Conservation (phyloP, 2,888 invertebrate genomes). For the Scelioninae gen. 2 region DNA sequence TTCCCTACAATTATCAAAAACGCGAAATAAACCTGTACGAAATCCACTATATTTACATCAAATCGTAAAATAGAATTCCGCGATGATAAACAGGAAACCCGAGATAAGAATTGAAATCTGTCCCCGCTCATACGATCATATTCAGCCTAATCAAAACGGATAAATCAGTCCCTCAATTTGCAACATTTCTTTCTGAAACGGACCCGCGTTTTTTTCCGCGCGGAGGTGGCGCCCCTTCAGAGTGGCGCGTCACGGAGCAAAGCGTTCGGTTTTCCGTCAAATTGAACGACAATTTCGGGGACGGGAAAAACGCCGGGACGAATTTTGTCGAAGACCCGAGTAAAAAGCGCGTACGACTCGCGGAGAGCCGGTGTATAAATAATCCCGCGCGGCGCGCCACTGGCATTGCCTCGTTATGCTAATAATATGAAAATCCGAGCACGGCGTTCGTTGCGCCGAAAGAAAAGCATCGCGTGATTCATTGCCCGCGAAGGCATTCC, state of each 20-base stretch:
- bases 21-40: too few relatives aligned
- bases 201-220: conserved; percentile 8
- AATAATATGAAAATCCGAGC: conserved; percentile 67
- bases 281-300: conserved; percentile 40
- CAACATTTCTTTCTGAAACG: neutral
- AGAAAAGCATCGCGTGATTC: conserved; percentile 61
- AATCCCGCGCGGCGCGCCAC: conserved; percentile 43
- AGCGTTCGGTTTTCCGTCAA: too few relatives aligned
- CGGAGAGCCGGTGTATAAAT: conserved; percentile 58
- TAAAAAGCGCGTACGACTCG: conserved; percentile 55
- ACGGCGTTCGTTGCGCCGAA: conserved; percentile 59
- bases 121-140: too few relatives aligned
- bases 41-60: too few relatives aligned
- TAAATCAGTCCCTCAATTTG: too few relatives aligned
- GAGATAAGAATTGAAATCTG: too few relatives aligned
- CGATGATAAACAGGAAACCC: too few relatives aligned
- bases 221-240: conserved; percentile 15
- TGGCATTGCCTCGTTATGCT: conserved; percentile 55
- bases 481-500: conserved; percentile 40
- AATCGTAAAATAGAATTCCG: too few relatives aligned
- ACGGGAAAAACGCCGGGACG: conserved; percentile 33
- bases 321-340: conserved; percentile 54
- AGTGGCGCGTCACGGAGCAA: too few relatives aligned
- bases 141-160: too few relatives aligned
- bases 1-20: too few relatives aligned